Evolutionary conservation across 2,797 vertebrate genomes (phyloP).

Genomic region (Gambusia yucatana): DNA sequence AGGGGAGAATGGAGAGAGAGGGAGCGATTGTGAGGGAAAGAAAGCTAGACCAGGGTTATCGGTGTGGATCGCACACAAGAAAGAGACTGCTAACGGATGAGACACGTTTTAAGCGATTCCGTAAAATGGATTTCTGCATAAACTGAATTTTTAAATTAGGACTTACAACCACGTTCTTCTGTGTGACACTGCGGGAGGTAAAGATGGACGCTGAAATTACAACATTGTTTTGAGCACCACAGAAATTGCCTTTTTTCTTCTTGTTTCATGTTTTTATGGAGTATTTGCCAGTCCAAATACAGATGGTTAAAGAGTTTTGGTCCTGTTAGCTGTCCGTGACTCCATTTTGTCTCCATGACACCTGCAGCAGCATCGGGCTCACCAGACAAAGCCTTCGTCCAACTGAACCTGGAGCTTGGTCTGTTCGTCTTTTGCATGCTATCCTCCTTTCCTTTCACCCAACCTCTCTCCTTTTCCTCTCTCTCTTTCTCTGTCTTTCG

Average conservation of each 20-base stretch:
- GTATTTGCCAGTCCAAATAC: slow-evolving; percentile 62
- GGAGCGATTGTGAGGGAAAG: slow-evolving; percentile 87
- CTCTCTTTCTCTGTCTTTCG: slow-evolving; percentile 49
- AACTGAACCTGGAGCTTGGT: slow-evolving; percentile 68
- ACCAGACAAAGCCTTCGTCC: slow-evolving; percentile 62
- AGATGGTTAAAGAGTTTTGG: slow-evolving; percentile 55
- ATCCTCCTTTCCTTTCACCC: slow-evolving; percentile 67
- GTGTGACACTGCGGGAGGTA: slow-evolving; percentile 55
- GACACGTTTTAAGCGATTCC: slow-evolving; percentile 76
- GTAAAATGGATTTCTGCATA: slow-evolving; percentile 76
- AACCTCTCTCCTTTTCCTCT: slow-evolving; percentile 62
- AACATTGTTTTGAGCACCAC: slow-evolving; percentile 50
- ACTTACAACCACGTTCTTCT: slow-evolving; percentile 60
- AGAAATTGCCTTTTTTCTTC: slow-evolving; percentile 48
- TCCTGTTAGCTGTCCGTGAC: slow-evolving; percentile 69
- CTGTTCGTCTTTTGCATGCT: slow-evolving; percentile 74
- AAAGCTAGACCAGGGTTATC: slow-evolving; percentile 88
- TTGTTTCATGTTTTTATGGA: slow-evolving; percentile 69
- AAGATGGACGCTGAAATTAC: slow-evolving; percentile 57
- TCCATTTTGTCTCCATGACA: slow-evolving; percentile 72
- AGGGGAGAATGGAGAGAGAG: slow-evolving; percentile 89
- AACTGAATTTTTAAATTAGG: slow-evolving; percentile 72
- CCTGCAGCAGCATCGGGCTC: slow-evolving; percentile 58
- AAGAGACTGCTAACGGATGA: slow-evolving; percentile 83
- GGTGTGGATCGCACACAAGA: slow-evolving; percentile 85